Percentiles rank a stretch among this genome's conserved stretches.
Conservation (phyloP, 2,888 invertebrate species). For the Scrobipalpa atriplicella region DNA sequence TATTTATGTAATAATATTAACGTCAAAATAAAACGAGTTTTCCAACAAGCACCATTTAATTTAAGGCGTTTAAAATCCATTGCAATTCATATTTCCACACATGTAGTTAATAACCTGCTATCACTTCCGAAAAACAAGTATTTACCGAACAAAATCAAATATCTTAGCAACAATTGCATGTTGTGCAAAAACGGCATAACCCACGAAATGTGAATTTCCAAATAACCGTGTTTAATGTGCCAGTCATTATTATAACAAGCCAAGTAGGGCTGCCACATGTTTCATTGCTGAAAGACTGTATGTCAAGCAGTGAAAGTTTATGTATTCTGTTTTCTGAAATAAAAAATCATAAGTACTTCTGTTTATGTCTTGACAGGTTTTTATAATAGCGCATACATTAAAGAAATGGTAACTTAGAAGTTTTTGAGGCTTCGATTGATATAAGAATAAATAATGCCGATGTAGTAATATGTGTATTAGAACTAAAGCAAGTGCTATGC, state of each 20-base stretch:
- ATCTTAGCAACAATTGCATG: conserved; percentile 57
- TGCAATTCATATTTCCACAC: background rate
- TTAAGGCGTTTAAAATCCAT: background rate
- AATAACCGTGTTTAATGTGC: conserved; percentile 62
- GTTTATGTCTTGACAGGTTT: too few species aligned
- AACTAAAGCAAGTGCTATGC: too few species aligned
- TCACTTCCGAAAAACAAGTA: conserved; percentile 16
- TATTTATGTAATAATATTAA: background rate
- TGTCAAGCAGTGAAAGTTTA: conserved; percentile 4
- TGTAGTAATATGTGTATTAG: too few species aligned
- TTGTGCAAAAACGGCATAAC: conserved; percentile 49
- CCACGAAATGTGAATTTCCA: conserved; percentile 58
- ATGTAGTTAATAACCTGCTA: conserved; percentile 16
- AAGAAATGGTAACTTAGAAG: too few species aligned
- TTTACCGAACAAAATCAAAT: conserved; percentile 26
- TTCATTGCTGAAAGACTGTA: background rate
- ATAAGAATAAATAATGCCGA: too few species aligned
- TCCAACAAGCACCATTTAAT: background rate
- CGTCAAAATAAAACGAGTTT: background rate
- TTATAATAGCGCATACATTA: too few species aligned
- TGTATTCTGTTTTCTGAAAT: background rate
- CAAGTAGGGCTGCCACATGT: conserved; percentile 9
- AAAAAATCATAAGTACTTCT: background rate
- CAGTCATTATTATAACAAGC: conserved; percentile 59
- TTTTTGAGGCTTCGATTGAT: too few species aligned